phyloP scores from a whole-genome alignment of 2,888 invertebrate genomes.

The Gastrophysa polygoni region DNA sequence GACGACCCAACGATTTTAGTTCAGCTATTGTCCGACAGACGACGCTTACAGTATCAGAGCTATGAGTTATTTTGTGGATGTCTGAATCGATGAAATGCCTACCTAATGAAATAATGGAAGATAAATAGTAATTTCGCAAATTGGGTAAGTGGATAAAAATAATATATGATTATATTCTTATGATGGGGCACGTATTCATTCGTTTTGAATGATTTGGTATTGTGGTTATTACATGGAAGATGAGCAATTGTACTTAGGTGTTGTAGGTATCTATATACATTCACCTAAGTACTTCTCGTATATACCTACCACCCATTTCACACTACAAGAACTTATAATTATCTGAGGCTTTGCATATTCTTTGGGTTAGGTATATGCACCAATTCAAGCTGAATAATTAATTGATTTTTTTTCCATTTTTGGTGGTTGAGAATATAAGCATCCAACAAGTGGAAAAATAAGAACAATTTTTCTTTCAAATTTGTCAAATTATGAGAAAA shows the following conservation, averaged over 20 bases:
- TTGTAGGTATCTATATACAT: too few species aligned
- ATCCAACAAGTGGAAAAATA: too few species aligned
- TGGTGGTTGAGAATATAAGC: too few species aligned
- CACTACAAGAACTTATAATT: too few species aligned
- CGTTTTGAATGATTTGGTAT: constrained; percentile 19
- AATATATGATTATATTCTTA: constrained; percentile 27
- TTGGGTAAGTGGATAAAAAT: constrained; percentile 28
- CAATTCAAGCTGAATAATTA: too few species aligned
- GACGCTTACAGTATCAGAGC: constrained; percentile 17
- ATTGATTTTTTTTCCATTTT: too few species aligned
- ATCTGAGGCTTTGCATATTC: too few species aligned
- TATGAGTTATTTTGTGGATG: neutral
- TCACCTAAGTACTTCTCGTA: too few species aligned
- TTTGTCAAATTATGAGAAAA: too few species aligned
- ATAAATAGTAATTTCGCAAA: constrained; percentile 26
- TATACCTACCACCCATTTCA: too few species aligned
- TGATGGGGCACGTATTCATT: constrained; percentile 26
- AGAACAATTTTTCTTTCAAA: too few species aligned
- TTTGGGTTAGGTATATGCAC: too few species aligned
- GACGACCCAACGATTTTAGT: neutral
- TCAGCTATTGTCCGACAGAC: constrained; percentile 21
- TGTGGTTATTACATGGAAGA: constrained; percentile 17
- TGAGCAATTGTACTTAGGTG: constrained; percentile 1
- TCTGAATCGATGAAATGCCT: constrained; percentile 13
- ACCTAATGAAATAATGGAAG: constrained; percentile 16